phyloP scores from a whole-genome alignment of 1,140 invertebrate species.

The Prorops nasuta region DNA sequence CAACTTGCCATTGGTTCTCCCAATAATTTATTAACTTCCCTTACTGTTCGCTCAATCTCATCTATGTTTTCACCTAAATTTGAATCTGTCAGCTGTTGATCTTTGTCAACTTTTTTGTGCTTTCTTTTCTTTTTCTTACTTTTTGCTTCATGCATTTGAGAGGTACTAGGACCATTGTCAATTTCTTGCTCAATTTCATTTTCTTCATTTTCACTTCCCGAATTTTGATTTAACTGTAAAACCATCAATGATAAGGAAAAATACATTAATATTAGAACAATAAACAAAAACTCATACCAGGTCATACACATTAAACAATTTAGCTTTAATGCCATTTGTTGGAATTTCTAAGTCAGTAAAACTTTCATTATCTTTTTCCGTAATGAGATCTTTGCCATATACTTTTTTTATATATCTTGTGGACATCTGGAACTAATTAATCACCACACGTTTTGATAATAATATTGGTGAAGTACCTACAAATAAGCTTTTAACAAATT shows the following conservation, averaged over 20 bases:
- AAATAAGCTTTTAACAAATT: too few species aligned
- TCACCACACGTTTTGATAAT: too few species aligned
- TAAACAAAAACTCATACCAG: conserved; percentile 15
- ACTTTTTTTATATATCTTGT: conserved; percentile 32
- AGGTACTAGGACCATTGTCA: background rate
- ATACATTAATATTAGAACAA: conserved; percentile 24
- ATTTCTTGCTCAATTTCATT: conserved; percentile 6
- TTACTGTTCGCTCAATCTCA: conserved; percentile 71
- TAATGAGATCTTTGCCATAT: conserved; percentile 19
- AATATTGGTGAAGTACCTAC: too few species aligned
- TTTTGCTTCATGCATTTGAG: conserved; percentile 10
- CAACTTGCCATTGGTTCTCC: conserved; percentile 57
- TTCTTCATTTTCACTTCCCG: conserved; percentile 10
- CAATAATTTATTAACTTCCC: conserved; percentile 72
- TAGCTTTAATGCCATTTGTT: conserved; percentile 16
- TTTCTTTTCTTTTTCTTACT: conserved; percentile 65
- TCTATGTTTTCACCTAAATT: conserved; percentile 65
- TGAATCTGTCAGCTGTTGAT: conserved; percentile 58
- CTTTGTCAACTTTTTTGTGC: conserved; percentile 56
- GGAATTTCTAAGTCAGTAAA: conserved; percentile 14
- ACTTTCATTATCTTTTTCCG: conserved; percentile 8
- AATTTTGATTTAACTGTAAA: conserved; percentile 23
- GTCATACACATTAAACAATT: conserved; percentile 25
- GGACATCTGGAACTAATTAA: conserved; percentile 26
- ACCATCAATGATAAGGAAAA: conserved; percentile 60